Evolutionary conservation across 1,140 invertebrate species (phyloP), one percentile per base, ranked within the genome.

Genomic region (Drosophila punjabiensis): DNA sequence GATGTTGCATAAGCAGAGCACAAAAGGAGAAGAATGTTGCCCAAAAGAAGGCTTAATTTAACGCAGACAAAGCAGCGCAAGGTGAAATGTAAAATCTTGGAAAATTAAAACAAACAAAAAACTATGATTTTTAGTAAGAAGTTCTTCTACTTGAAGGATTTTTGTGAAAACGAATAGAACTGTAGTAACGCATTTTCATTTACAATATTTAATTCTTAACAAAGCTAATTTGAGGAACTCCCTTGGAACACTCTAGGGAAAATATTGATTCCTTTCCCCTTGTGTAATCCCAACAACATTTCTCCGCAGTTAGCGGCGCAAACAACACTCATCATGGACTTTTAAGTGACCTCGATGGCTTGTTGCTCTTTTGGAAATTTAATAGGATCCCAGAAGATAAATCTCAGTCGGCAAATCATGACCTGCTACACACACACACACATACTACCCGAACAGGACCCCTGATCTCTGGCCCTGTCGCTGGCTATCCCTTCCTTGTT

Each of bases 331-430:
- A 65, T 76, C 63, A 77, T 78, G 50, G 75, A 70, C 47, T 79
- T 79, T 79, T 70, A 70, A 79, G 65, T 79, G 75, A 70, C 76
- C 50, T 33, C 50, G 43, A 47, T 73, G 52, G 67, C 77, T 79
- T 79, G 77, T 79, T 79, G 77, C 77, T 79, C 39, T 37, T 32
- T 13, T 13, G 24, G 39, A 52, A 56, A 55, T 68, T 70, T 62
- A 78, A 78, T 78, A 43, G 64, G 76, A 78, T 78, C 76, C 73
- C 76, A 20, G 52, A 79, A 73, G 77, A 79, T 79, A 79, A 79
- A 79, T 79, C 77, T 56, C 77, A 65, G 67, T 35, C 45, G 68
- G 76, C 67, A 71, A 71, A 79, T 79, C 76, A 79, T 69, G 76
- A 64, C 76, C 56, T 61, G 47, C 66, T 43, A 30, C 41, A 45